Conservation (phyloP, 2,797 vertebrate genomes). For the Microctenopoma steveboyesi region DNA sequence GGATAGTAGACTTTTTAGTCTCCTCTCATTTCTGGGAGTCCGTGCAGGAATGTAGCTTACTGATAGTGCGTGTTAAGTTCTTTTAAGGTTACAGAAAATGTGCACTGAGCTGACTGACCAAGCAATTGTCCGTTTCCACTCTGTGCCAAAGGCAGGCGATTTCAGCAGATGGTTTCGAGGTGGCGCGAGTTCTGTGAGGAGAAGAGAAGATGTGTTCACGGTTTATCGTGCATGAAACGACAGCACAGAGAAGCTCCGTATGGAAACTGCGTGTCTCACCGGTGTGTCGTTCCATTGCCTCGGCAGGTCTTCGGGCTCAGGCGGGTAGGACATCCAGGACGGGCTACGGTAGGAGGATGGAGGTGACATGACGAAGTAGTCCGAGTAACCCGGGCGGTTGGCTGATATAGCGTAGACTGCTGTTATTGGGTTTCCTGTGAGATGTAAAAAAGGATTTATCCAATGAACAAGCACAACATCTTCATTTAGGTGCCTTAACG, state of each 20-base stretch:
- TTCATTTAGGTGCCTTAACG: neutral
- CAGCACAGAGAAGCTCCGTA: neutral
- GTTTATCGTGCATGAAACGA: neutral
- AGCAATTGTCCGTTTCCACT: slow-evolving; percentile 54
- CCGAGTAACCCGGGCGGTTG: slow-evolving; percentile 93
- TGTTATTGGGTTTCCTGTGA: slow-evolving; percentile 93
- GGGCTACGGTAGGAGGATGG: slow-evolving; percentile 93
- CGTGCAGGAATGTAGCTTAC: no score
- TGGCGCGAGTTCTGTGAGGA: slow-evolving; percentile 82
- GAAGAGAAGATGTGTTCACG: slow-evolving; percentile 8
- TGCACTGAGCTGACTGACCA: slow-evolving; percentile 53
- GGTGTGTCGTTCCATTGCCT: slow-evolving; percentile 94
- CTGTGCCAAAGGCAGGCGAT: slow-evolving; percentile 36
- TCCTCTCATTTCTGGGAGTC: no score
- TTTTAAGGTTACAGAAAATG: no score
- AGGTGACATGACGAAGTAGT: slow-evolving; percentile 95
- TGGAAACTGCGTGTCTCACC: slow-evolving; percentile 75
- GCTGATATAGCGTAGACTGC: slow-evolving; percentile 98
- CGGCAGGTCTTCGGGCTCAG: slow-evolving; percentile 90
- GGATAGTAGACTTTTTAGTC: no score
- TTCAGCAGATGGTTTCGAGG: slow-evolving; percentile 88
- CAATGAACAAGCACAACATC: neutral
- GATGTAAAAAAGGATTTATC: slow-evolving; percentile 1
- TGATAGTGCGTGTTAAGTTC: no score
- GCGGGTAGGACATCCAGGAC: slow-evolving; percentile 96